These are phyloP conservation scores for Pyralis farinalis DNA, from an alignment of 2,888 invertebrate genomes.

Conservation along the genomic window DNA sequence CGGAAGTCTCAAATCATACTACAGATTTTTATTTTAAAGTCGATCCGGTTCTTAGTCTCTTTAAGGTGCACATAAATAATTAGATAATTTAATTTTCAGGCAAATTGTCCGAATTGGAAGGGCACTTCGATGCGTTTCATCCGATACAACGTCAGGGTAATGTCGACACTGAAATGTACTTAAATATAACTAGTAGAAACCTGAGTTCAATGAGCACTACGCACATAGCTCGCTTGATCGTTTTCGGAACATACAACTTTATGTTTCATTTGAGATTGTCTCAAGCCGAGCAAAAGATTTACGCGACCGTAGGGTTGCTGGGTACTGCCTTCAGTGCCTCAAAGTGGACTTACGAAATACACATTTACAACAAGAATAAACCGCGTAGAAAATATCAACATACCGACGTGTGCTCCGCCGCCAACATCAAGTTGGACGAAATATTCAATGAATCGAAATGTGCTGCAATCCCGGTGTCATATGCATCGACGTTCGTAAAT, in stretches of 20 bases:
- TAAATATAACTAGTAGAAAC: constrained; percentile 13
- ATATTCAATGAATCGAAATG: constrained; percentile 36
- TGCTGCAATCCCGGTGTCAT: constrained; percentile 33
- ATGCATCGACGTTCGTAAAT: constrained; percentile 27
- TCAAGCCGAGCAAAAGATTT: constrained; percentile 28
- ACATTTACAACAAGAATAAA: constrained; percentile 53
- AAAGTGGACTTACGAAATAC: constrained; percentile 60
- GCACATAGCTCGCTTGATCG: constrained; percentile 33
- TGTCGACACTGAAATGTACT: constrained; percentile 43
- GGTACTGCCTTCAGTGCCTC: constrained; percentile 46
- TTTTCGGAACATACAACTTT: constrained; percentile 43
- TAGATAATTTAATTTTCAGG: constrained; percentile 36
- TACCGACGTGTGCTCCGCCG: constrained; percentile 37
- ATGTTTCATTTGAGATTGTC: constrained; percentile 44
- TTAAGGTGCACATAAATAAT: too few relatives aligned
- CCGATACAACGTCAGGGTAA: constrained; percentile 31
- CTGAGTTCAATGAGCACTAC: neutral
- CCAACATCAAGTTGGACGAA: constrained; percentile 26
- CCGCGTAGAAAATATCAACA: constrained; percentile 45
- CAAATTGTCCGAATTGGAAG: constrained; percentile 39
- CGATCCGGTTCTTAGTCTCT: too few relatives aligned
- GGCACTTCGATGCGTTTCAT: constrained; percentile 47
- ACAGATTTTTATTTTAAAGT: too few relatives aligned
- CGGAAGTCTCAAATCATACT: too few relatives aligned
- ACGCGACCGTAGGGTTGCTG: constrained; percentile 45